These are phyloP conservation scores for Zaprionus capensis DNA, from an alignment of 1,140 invertebrate genomes.

Conservation along the genomic window DNA sequence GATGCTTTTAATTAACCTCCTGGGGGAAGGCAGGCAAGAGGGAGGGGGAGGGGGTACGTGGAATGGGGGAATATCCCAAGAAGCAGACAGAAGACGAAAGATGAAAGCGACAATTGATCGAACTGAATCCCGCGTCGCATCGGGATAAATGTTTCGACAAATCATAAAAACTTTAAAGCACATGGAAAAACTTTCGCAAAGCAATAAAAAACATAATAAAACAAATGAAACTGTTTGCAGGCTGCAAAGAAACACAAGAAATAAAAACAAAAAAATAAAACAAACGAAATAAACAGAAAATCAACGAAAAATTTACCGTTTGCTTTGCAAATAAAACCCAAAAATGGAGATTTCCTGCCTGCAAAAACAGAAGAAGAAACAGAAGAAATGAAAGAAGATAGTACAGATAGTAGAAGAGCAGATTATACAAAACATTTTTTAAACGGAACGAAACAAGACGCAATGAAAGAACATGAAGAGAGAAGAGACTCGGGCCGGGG, in stretches of 20 bases:
- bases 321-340: conserved; percentile 84
- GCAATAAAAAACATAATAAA: conserved; percentile 48
- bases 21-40: background rate
- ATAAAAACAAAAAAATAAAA: conserved; percentile 41
- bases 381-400: conserved; percentile 61
- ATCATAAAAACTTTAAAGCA: conserved; percentile 24
- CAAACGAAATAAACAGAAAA: conserved; percentile 33
- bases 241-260: conserved; percentile 27
- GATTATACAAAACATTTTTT: conserved; percentile 54
- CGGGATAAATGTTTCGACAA: background rate
- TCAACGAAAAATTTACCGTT: conserved; percentile 76
- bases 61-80: no score
- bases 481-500: background rate
- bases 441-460: conserved; percentile 18
- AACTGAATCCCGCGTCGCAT: conserved; percentile 2
- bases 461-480: conserved; percentile 19
- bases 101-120: conserved; percentile 28
- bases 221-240: conserved; percentile 18
- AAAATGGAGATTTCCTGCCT: conserved; percentile 84
- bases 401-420: conserved; percentile 53
- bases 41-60: background rate
- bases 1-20: conserved; percentile 49
- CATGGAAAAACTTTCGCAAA: conserved; percentile 42
- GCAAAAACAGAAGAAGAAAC: conserved; percentile 72
- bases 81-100: background rate